These are phyloP conservation scores for Crax fasciolata DNA, from an alignment of 2,797 vertebrate genomes.

Conservation along the genomic window DNA sequence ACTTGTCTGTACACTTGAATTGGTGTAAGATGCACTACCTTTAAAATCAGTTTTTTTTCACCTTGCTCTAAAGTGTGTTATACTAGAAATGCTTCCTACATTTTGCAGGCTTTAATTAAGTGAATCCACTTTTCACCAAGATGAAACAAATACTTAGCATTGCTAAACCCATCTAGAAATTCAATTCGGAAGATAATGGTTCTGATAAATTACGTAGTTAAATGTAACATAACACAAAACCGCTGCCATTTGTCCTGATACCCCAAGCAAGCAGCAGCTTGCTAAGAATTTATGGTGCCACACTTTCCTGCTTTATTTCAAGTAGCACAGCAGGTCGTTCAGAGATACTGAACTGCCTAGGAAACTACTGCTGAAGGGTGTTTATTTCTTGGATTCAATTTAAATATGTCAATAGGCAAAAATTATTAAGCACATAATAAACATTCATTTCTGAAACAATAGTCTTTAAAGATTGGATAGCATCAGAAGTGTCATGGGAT, in stretches of 20 bases:
- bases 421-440: not conserved
- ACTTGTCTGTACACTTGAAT: not conserved
- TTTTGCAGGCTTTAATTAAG: not conserved
- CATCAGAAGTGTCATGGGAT: not conserved
- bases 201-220: not conserved
- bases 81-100: not conserved
- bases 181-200: not conserved
- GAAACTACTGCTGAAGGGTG: not conserved
- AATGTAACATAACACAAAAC: not conserved
- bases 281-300: not conserved
- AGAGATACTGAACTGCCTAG: not conserved
- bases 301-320: not conserved
- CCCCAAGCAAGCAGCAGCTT: not conserved
- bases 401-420: not conserved
- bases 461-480: not conserved
- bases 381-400: not conserved
- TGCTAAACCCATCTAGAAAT: not conserved
- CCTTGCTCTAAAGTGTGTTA: not conserved
- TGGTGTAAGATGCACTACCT: not conserved
- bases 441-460: not conserved
- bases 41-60: not conserved
- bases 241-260: not conserved
- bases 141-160: not conserved
- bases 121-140: not conserved
- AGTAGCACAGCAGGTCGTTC: not conserved